Conservation (phyloP, 2,797 vertebrate species). For the Chloroceryle amazona region DNA sequence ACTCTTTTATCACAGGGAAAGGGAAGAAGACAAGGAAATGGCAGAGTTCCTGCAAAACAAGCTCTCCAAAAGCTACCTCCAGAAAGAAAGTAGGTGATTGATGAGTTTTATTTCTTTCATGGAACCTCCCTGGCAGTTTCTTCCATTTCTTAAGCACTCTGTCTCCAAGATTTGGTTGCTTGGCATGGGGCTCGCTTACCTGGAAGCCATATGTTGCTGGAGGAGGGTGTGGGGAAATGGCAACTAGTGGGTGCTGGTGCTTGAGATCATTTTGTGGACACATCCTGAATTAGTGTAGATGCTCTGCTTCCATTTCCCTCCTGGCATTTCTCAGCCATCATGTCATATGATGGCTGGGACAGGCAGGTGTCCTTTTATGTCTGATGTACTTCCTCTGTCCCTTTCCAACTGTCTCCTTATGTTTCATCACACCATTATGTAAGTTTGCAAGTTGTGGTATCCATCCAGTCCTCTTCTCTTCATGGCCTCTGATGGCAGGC, state of each 20-base stretch:
- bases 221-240: background rate
- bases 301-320: background rate
- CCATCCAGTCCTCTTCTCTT: background rate
- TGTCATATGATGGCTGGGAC: background rate
- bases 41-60: slow-evolving; percentile 88
- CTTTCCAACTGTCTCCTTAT: background rate
- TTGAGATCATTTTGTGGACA: background rate
- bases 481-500: background rate
- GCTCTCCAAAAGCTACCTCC: slow-evolving; percentile 81
- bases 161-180: background rate
- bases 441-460: background rate
- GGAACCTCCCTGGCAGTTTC: background rate
- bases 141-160: background rate
- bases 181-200: background rate
- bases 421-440: background rate
- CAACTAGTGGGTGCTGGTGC: background rate
- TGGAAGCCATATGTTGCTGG: background rate
- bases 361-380: background rate
- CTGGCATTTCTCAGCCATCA: background rate
- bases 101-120: background rate
- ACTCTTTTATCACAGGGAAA: slow-evolving; percentile 82
- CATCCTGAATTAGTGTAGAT: fast-evolving
- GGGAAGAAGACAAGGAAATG: slow-evolving; percentile 93
- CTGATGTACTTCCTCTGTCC: background rate
- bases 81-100: slow-evolving; percentile 78